phyloP scores from a whole-genome alignment of 2,888 invertebrate species.

The Pollenia labialis region DNA sequence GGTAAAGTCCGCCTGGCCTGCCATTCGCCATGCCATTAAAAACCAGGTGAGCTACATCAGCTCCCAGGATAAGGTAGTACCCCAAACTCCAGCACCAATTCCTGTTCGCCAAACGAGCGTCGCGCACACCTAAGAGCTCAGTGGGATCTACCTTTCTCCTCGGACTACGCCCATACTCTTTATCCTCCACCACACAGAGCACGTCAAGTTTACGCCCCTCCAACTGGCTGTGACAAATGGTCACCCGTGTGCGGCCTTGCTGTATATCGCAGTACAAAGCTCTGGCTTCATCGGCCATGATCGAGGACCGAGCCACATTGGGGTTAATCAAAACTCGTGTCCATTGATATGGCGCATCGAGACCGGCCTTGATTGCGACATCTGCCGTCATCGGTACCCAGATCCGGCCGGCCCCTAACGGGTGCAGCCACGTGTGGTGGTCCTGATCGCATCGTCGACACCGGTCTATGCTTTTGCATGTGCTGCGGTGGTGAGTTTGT shows the following conservation, averaged over 20 bases:
- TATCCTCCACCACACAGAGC: background rate
- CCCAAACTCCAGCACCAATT: too few relatives aligned
- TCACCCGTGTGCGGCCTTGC: background rate
- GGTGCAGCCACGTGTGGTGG: slow-evolving; percentile 27
- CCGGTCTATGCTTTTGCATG: background rate
- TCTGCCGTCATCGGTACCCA: slow-evolving; percentile 25
- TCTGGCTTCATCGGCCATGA: background rate
- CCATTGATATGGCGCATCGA: background rate
- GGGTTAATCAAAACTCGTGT: slow-evolving; percentile 12
- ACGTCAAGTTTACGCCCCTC: background rate
- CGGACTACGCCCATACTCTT: background rate
- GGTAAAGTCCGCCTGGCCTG: too few relatives aligned
- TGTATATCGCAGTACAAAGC: background rate
- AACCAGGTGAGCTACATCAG: too few relatives aligned
- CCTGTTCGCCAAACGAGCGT: background rate
- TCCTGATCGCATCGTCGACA: slow-evolving; percentile 7
- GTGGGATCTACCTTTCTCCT: too few relatives aligned
- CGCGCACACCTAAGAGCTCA: background rate
- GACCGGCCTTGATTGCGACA: background rate
- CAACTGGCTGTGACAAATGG: background rate
- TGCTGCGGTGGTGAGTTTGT: too few relatives aligned
- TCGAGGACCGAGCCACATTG: background rate
- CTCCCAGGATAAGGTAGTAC: too few relatives aligned
- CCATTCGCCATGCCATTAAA: too few relatives aligned
- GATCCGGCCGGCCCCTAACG: background rate